Percentiles rank a stretch among this genome's conserved stretches.
Evolutionary conservation across 2,113 vertebrate genomes (phyloP).

Genomic region (Myxocyprinus asiaticus): DNA sequence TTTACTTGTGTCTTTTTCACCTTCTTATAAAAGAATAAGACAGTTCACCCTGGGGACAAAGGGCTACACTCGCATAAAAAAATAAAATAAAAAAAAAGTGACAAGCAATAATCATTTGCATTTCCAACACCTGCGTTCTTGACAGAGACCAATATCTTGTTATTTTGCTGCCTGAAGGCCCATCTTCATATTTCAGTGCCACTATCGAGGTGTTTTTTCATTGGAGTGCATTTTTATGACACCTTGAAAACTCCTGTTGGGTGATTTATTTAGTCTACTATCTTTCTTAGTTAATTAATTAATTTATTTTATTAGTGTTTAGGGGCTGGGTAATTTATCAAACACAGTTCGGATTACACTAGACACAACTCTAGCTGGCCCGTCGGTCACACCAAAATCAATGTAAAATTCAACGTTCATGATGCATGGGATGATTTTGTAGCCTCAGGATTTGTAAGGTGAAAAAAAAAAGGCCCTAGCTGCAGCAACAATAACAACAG

Average conservation of each 20-base stretch:
- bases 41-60: constrained; percentile 17
- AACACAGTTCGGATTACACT: constrained; percentile 53
- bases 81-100: constrained; percentile 36
- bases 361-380: constrained; percentile 56
- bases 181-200: constrained; percentile 61
- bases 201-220: constrained; percentile 61
- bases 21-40: constrained; percentile 34
- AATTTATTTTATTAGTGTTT: constrained; percentile 46
- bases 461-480: constrained; percentile 18
- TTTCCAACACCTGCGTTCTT: constrained; percentile 67
- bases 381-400: constrained; percentile 62
- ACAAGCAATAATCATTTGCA: constrained; percentile 63
- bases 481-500: constrained; percentile 58
- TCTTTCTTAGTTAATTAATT: constrained; percentile 64
- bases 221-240: constrained; percentile 60
- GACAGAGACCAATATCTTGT: constrained; percentile 64
- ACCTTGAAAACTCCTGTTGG: constrained; percentile 68
- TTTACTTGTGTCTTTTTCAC: constrained; percentile 33
- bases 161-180: constrained; percentile 56
- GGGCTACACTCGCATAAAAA: neutral
- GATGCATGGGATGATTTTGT: constrained; percentile 57
- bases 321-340: constrained; percentile 12
- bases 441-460: constrained; percentile 64
- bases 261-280: constrained; percentile 77
- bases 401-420: constrained; percentile 73